Evolutionary conservation across 2,797 vertebrate species (phyloP).

Genomic region (Pempheris klunzingeri): DNA sequence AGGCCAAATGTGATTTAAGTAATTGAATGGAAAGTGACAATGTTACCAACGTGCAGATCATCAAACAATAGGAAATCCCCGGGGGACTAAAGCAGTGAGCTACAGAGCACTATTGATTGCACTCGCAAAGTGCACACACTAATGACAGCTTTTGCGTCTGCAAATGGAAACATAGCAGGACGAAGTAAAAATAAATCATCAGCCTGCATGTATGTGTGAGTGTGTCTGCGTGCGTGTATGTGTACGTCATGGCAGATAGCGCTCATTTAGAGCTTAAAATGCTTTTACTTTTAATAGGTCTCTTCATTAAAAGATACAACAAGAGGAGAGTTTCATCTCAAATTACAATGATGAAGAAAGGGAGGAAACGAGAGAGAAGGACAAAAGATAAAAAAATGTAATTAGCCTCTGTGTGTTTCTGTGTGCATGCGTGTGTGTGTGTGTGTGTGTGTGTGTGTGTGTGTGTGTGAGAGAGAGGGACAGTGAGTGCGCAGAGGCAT

Average conservation of each 20-base stretch:
- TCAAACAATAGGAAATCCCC: conserved; percentile 72
- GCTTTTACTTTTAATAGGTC: conserved; percentile 60
- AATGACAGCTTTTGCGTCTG: conserved; percentile 70
- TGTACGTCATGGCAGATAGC: conserved; percentile 30
- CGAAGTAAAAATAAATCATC: conserved; percentile 57
- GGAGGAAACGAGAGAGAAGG: conserved; percentile 26
- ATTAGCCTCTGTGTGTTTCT: conserved; percentile 52
- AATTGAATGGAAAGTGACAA: conserved; percentile 73
- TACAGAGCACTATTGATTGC: conserved; percentile 75
- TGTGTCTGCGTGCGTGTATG: conserved; percentile 12
- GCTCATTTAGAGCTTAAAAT: conserved; percentile 55
- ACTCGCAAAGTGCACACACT: conserved; percentile 61
- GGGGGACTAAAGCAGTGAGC: conserved; percentile 61
- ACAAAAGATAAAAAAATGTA: conserved; percentile 57
- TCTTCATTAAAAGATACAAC: conserved; percentile 63
- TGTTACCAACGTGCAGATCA: conserved; percentile 71
- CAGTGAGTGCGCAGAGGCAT: conserved; percentile 1
- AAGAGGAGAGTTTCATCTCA: conserved; percentile 54
- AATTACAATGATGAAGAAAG: conserved; percentile 61
- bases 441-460: conserved; percentile 14
- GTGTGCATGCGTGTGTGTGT: conserved; percentile 28
- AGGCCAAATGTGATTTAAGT: conserved; percentile 73
- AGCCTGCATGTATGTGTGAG: conserved; percentile 13
- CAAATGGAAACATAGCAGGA: conserved; percentile 64
- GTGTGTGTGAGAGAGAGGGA: conserved; percentile 1